Evolutionary conservation across 2,797 vertebrate species (phyloP).

Genomic region (Poeciliopsis gracilis): DNA sequence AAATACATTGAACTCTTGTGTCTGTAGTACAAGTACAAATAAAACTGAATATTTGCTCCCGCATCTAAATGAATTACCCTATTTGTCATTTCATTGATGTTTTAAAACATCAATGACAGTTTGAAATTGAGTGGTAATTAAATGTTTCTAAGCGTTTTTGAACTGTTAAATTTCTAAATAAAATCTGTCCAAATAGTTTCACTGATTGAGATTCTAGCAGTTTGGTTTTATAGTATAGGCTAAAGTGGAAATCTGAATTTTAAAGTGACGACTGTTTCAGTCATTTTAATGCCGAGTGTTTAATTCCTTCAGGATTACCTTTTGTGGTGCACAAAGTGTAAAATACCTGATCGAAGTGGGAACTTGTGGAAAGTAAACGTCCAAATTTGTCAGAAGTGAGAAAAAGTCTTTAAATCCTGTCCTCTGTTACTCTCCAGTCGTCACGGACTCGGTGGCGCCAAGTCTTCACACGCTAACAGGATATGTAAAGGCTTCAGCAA

Average conservation of each 20-base stretch:
- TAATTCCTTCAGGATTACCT: background rate
- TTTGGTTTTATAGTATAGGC: background rate
- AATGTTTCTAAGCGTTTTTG: background rate
- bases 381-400: background rate
- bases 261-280: background rate
- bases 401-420: background rate
- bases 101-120: background rate
- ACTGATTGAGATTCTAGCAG: background rate
- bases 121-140: background rate
- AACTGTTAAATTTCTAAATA: background rate
- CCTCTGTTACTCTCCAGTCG: slow-evolving; percentile 31
- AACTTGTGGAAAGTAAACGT: background rate
- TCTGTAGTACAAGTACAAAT: background rate
- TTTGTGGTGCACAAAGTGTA: background rate
- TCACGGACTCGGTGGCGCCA: slow-evolving; percentile 83
- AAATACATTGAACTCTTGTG: background rate
- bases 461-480: slow-evolving; percentile 82
- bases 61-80: background rate
- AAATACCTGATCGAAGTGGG: background rate
- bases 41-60: background rate
- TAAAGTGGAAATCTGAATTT: background rate
- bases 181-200: background rate
- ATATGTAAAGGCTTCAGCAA: slow-evolving; percentile 84
- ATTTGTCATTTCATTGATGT: background rate
- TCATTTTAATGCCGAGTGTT: background rate